phyloP scores from a whole-genome alignment of 2,797 vertebrate species.

The Nannoperca obscura region DNA sequence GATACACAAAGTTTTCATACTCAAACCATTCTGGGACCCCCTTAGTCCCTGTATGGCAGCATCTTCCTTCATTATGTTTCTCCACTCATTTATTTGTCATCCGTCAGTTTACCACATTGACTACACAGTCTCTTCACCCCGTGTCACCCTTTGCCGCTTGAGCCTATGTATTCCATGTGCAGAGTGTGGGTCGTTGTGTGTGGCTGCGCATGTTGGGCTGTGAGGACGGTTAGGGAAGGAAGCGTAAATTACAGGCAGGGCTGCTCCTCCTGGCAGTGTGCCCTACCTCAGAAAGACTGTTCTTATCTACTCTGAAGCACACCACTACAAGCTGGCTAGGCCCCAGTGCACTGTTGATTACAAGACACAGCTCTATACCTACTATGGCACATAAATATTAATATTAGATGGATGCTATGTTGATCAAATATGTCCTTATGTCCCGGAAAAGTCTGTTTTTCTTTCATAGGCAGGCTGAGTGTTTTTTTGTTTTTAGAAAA shows the following conservation, averaged over 20 bases:
- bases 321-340: conserved; percentile 25
- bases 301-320: conserved; percentile 69
- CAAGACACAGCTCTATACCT: conserved; percentile 1
- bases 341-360: conserved; percentile 11
- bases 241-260: conserved; percentile 71
- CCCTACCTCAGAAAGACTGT: conserved; percentile 67
- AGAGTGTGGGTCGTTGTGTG: conserved; percentile 41
- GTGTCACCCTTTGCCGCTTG: conserved; percentile 19
- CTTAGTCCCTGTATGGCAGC: background rate
- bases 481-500: conserved; percentile 3
- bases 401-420: background rate
- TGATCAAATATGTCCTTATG: background rate
- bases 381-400: background rate
- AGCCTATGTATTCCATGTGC: conserved; percentile 36
- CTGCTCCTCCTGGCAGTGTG: conserved; percentile 68
- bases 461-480: background rate
- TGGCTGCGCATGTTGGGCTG: conserved; percentile 54
- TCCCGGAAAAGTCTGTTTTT: background rate
- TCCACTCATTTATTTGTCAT: background rate
- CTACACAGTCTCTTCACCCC: conserved; percentile 5
- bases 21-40: background rate
- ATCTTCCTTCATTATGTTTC: background rate
- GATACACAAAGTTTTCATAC: background rate
- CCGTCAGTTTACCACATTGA: background rate
- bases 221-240: conserved; percentile 80